A percentile compares a stretch with the other conserved stretches of the same genome.
These are phyloP conservation scores for Zapus hudsonius DNA, from an alignment of 2,113 vertebrate species.

Conservation along the genomic window DNA sequence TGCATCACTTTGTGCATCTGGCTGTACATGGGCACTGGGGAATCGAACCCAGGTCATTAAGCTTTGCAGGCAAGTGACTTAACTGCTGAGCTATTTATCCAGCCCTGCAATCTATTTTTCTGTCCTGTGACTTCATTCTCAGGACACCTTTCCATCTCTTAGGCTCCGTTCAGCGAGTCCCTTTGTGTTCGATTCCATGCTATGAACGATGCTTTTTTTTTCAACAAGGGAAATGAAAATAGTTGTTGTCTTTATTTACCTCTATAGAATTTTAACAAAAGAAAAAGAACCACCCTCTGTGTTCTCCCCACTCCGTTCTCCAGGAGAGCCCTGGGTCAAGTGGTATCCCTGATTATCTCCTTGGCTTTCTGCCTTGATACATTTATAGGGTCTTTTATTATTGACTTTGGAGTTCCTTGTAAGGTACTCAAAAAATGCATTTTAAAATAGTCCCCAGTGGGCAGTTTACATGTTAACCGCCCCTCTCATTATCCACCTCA, in stretches of 20 bases:
- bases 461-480: slow-evolving; percentile 74
- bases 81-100: too few species aligned
- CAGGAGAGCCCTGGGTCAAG: slow-evolving; percentile 37
- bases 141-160: not conserved
- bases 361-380: slow-evolving; percentile 68
- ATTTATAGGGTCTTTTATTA: slow-evolving; percentile 74
- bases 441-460: slow-evolving; percentile 71
- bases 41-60: too few species aligned
- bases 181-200: not conserved
- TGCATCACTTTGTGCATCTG: too few species aligned
- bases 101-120: not conserved
- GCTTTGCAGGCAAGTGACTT: too few species aligned
- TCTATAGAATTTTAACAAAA: not conserved
- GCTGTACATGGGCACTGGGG: too few species aligned
- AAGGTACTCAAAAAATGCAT: slow-evolving; percentile 63
- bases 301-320: not conserved
- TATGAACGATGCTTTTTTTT: not conserved
- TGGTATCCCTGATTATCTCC: slow-evolving; percentile 53
- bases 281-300: not conserved
- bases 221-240: not conserved
- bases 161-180: not conserved
- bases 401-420: slow-evolving; percentile 74
- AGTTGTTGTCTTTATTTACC: not conserved
- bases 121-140: not conserved
- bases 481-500: slow-evolving; percentile 71